Evolutionary conservation across 2,797 vertebrate genomes (phyloP), one percentile per base, ranked within the genome.

Genomic region (Phaenicophaeus curvirostris): DNA sequence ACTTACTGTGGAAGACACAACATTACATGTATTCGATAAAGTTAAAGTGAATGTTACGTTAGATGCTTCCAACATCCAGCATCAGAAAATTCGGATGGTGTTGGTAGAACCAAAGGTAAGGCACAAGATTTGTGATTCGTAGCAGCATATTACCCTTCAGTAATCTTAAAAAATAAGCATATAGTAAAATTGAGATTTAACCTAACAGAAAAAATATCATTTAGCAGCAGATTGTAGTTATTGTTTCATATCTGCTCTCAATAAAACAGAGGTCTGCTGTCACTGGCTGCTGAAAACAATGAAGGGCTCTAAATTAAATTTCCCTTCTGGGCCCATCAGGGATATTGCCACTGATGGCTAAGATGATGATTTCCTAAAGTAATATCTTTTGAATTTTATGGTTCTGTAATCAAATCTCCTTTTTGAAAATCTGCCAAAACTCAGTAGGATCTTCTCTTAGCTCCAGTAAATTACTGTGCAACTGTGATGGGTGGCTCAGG

Each of bases 31-130:
- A 53, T 99, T 99, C 97, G 99, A 99, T 97, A 98, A 97, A 95
- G 99, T 99, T 95, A 99, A 98, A 96, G 99, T 99, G 87, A 99
- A 98, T 87, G 97, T 99, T 95, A 98, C 97, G 89, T 97, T 99
- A 75, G 99, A 99, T 58, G 98, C 98, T 77, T 99, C 99, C 72
- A 99, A 99, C 84, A 97, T 99, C 94, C 99, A 99, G 76, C 99
- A 99, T 95, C 99, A 99, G 98, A 99, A 99, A 98, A 99, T 99
- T 95, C 98, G 98, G 79, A 99, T 99, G 99, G 96, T 98, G 15
- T 96, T 99, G 68, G 97, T 98, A 16, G 98, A 99, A 54, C 99
- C 99, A 3, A 98, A 99, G 99, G 99, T 99, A 98, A 95, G 97
- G 86, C 39, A 57, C 39, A 44, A 35, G 27, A 31, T 72, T 75